Conservation (phyloP, 1,140 invertebrate genomes). For the Drosophila saltans region DNA sequence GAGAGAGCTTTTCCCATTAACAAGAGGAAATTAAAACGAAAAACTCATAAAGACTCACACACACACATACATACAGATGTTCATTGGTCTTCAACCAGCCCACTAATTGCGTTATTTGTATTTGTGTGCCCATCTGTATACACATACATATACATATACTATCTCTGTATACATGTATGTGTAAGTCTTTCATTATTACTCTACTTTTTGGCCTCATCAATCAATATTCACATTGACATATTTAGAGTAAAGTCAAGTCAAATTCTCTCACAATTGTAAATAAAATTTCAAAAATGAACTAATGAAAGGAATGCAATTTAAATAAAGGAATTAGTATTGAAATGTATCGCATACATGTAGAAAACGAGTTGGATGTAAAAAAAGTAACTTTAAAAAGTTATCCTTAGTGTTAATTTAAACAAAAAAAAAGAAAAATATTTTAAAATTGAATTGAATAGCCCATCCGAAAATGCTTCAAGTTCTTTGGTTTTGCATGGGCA, state of each 20-base stretch:
- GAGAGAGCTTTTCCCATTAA: conserved; percentile 65
- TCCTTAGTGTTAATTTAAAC: no score
- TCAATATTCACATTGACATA: conserved; percentile 1
- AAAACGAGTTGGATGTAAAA: no score
- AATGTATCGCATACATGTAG: no score
- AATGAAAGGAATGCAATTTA: neutral
- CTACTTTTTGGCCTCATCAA: conserved; percentile 4
- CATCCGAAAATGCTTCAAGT: no score
- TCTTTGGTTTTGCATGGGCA: no score
- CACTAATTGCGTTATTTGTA: conserved; percentile 75
- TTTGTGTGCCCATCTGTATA: conserved; percentile 39
- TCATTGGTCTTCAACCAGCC: conserved; percentile 53
- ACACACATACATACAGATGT: conserved; percentile 11
- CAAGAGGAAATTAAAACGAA: conserved; percentile 76
- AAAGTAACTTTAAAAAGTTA: no score
- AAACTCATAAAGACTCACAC: conserved; percentile 60
- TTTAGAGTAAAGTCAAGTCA: neutral
- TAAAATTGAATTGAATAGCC: no score
- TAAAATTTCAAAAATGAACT: no score
- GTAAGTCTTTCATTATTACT: conserved; percentile 4
- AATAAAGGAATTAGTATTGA: no score
- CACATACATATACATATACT: no score
- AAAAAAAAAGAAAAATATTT: no score
- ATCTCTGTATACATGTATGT: conserved; percentile 9
- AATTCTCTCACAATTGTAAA: neutral